phyloP scores from a whole-genome alignment of 1,140 invertebrate species.

The Brachionus sp. region DNA sequence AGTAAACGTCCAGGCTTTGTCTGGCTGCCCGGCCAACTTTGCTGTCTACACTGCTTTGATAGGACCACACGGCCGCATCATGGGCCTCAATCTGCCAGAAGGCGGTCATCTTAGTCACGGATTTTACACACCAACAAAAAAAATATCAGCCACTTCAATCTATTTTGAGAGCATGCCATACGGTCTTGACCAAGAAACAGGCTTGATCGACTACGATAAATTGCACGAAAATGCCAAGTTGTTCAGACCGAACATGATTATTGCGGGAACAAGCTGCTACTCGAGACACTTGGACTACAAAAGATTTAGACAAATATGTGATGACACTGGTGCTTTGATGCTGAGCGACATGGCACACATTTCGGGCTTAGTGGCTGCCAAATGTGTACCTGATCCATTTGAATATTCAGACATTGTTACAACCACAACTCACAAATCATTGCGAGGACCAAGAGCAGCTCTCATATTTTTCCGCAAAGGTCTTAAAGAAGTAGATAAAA shows the following conservation, averaged over 20 bases:
- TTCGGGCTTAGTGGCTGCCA: conserved; percentile 82
- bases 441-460: conserved; percentile 73
- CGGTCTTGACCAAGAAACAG: conserved; percentile 79
- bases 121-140: conserved; percentile 82
- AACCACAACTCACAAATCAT: conserved; percentile 91
- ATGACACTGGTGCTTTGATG: conserved; percentile 79
- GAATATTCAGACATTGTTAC: conserved; percentile 87
- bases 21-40: conserved; percentile 93
- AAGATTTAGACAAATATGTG: conserved; percentile 79
- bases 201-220: conserved; percentile 88
- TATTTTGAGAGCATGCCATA: conserved; percentile 99
- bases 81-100: conserved; percentile 90
- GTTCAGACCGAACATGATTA: conserved; percentile 87
- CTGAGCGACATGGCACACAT: conserved; percentile 94
- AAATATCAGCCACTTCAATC: conserved; percentile 92
- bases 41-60: conserved; percentile 69
- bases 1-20: conserved; percentile 95
- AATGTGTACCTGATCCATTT: conserved; percentile 82
- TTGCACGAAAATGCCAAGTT: conserved; percentile 74
- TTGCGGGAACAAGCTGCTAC: conserved; percentile 87
- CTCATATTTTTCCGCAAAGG: conserved; percentile 56
- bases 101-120: conserved; percentile 91
- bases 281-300: conserved; percentile 74
- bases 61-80: conserved; percentile 87
- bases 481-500: conserved; percentile 35